phyloP scores from a whole-genome alignment of 1,140 invertebrate genomes.

The Solenopsis invicta region DNA sequence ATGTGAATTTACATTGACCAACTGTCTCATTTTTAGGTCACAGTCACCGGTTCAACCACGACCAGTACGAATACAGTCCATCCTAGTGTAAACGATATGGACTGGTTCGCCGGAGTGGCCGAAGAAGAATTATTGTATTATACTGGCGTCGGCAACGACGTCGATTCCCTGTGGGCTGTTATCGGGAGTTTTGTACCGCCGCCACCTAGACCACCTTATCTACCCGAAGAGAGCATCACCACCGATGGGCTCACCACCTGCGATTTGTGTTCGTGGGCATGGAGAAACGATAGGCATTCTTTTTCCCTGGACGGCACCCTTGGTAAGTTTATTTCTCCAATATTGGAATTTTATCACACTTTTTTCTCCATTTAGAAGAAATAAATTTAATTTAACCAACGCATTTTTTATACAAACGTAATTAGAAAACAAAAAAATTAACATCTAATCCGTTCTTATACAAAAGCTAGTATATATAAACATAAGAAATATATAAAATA shows the following conservation, averaged over 20 bases:
- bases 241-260: constrained; percentile 91
- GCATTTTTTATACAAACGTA: not conserved
- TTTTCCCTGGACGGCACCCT: constrained; percentile 85
- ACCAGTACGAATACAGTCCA: constrained; percentile 83
- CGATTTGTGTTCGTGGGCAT: constrained; percentile 91
- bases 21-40: constrained; percentile 78
- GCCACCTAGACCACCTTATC: constrained; percentile 89
- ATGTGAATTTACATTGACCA: not conserved
- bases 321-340: constrained; percentile 78
- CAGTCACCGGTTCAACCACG: constrained; percentile 81
- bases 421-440: not conserved
- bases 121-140: constrained; percentile 89
- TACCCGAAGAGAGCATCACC: constrained; percentile 88
- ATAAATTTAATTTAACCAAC: not conserved
- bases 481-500: not conserved
- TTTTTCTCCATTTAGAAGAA: not conserved
- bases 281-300: constrained; percentile 85
- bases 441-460: not conserved
- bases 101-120: constrained; percentile 88
- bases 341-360: not conserved
- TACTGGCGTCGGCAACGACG: constrained; percentile 88
- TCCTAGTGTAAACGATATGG: constrained; percentile 86
- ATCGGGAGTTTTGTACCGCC: constrained; percentile 90
- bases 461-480: not conserved
- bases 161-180: constrained; percentile 90